Evolutionary conservation across 2,888 invertebrate genomes (phyloP), one percentile per base, ranked within the genome.

Genomic region (Endotricha flammealis): DNA sequence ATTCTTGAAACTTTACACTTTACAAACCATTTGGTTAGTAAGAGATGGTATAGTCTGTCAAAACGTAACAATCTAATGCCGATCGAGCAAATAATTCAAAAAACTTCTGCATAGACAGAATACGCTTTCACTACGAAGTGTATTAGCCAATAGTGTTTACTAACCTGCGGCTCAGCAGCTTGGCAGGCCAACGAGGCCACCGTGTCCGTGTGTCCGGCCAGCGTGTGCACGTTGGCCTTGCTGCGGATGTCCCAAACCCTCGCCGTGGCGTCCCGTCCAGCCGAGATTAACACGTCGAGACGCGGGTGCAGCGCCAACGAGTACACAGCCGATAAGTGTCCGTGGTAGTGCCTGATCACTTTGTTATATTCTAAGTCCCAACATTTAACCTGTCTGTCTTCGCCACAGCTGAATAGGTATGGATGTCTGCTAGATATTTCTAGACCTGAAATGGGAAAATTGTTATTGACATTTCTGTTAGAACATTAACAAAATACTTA

Each of bases 301-400:
- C 93, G 94, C 4, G 98, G 98, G 88, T 99, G 99, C 13, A 99
- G 87, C 3, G 96, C 93, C 50, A 99, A 83, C 0, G 95, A 92
- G 83, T 99, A 97, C 32, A 97, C 96, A 0, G 99, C 99, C 22
- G 98, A 98, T 42, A 99, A 86, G 81, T 99, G 99, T 0, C 99
- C 99, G 79, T 99, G 99, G 80, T 99, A 99, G 78, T 99, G 99
- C 0, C 99, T 90, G 53, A 98, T 97, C 2, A 96, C 94, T 77
- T 99, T 99, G 70, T 99, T 99, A 64, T 99, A 97, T 80, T 99
- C 99, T 16, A 99, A 88, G 85, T 99, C 99, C 99, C 99, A 99
- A 70, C 99, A 99, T 86, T 99, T 99, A 0, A 99, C 99, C 87
- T 98, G 97, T 58, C 99, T 92, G 78, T 99, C 99, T 87, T 99